Conservation (phyloP, 2,113 vertebrate genomes). For the Anser brachyrhynchus region DNA sequence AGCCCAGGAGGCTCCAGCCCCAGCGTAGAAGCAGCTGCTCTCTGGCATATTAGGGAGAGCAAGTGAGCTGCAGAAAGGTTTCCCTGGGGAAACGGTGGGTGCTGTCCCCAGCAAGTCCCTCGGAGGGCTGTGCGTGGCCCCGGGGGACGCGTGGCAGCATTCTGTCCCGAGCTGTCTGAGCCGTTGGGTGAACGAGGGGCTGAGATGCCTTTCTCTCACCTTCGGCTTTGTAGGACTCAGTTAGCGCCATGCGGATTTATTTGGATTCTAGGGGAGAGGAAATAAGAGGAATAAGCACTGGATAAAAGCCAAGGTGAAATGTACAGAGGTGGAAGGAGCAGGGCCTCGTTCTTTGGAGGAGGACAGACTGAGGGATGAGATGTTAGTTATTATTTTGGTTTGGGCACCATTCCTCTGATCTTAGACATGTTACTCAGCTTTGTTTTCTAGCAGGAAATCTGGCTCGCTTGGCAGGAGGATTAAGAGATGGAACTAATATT, state of each 20-base stretch:
- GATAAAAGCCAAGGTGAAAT: conserved; percentile 41
- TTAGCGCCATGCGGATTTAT: neutral
- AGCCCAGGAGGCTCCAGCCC: neutral
- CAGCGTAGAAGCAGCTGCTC: neutral
- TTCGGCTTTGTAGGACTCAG: neutral
- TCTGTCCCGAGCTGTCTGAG: rapidly evolving
- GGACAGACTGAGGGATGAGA: neutral
- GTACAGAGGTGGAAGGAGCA: neutral
- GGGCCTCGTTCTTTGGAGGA: neutral
- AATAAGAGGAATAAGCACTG: conserved; percentile 23
- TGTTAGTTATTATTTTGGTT: neutral
- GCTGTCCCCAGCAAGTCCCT: neutral
- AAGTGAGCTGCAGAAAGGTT: neutral
- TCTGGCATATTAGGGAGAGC: neutral
- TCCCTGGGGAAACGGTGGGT: neutral
- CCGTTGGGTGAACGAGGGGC: neutral
- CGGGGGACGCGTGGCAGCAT: rapidly evolving
- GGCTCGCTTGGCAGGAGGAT: neutral
- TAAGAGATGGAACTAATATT: conserved; percentile 14
- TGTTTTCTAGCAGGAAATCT: conserved; percentile 22
- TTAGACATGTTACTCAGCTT: neutral
- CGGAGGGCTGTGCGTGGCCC: rapidly evolving
- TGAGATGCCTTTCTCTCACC: neutral
- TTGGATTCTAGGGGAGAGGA: conserved; percentile 23
- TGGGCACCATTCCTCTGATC: conserved; percentile 17